Conservation (phyloP, 1,140 invertebrate species). For the Rhizoglyphus robini region DNA sequence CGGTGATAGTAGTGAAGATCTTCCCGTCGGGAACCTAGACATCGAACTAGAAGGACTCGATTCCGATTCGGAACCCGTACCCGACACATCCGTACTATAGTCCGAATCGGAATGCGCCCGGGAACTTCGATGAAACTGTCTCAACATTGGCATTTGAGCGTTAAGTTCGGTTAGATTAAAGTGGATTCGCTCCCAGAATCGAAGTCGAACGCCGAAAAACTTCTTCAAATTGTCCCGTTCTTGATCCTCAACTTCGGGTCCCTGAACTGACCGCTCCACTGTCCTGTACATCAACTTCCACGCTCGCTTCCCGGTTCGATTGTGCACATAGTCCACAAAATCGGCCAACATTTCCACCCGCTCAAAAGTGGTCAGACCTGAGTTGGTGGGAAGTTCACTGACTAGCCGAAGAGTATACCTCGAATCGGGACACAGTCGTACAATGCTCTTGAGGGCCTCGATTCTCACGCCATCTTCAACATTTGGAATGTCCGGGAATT, state of each 20-base stretch:
- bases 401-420: neutral
- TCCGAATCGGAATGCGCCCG: neutral
- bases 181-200: neutral
- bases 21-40: too few relatives aligned
- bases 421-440: neutral
- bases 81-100: too few relatives aligned
- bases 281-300: neutral
- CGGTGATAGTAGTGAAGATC: neutral
- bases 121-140: neutral
- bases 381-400: neutral
- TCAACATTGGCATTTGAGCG: neutral
- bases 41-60: too few relatives aligned
- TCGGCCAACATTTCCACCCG: neutral
- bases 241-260: neutral
- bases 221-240: neutral
- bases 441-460: neutral
- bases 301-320: neutral
- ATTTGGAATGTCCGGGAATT: neutral
- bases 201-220: neutral
- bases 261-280: neutral
- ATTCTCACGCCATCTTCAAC: neutral
- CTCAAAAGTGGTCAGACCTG: neutral
- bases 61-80: too few relatives aligned
- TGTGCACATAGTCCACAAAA: neutral
- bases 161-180: neutral